Percentiles rank a stretch among this genome's conserved stretches.
These are phyloP conservation scores for Gasteruption jaculator DNA, from an alignment of 2,888 invertebrate species.

Conservation along the genomic window DNA sequence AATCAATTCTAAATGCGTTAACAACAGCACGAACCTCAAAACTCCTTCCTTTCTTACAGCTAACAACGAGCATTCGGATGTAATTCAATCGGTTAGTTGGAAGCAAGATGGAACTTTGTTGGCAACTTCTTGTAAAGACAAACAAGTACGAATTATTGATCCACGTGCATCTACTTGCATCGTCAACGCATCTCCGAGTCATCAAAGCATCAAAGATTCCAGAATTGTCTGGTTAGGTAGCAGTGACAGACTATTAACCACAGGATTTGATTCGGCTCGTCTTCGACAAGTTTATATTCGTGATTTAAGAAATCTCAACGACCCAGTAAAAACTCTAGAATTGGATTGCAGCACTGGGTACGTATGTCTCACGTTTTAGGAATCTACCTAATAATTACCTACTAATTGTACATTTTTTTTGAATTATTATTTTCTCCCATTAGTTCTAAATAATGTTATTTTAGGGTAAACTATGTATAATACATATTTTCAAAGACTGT, in stretches of 20 bases:
- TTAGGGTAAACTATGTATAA: not conserved
- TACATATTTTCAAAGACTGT: too few species aligned
- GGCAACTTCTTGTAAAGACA: conserved; percentile 89
- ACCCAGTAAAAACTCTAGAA: conserved; percentile 73
- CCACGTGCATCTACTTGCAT: conserved; percentile 60
- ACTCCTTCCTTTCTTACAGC: conserved; percentile 46
- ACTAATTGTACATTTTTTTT: not conserved
- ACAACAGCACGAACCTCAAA: too few species aligned
- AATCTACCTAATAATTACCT: not conserved
- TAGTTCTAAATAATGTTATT: not conserved
- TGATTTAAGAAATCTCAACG: conserved; percentile 76
- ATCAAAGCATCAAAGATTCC: conserved; percentile 89
- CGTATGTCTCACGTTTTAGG: conserved; percentile 19
- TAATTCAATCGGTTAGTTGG: conserved; percentile 88
- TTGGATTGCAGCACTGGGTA: conserved; percentile 83
- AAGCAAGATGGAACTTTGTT: conserved; percentile 77
- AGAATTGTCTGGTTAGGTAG: conserved; percentile 88
- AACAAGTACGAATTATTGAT: conserved; percentile 80
- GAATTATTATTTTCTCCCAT: not conserved
- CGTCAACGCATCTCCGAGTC: conserved; percentile 65
- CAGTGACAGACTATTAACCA: conserved; percentile 76
- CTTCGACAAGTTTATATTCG: conserved; percentile 85
- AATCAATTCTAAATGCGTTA: too few species aligned
- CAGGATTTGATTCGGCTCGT: conserved; percentile 85
- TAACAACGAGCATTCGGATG: conserved; percentile 75